A percentile compares a stretch with the other conserved stretches of the same genome.
Evolutionary conservation across 2,888 invertebrate genomes (phyloP).

Genomic region (Leucophora obtusa): DNA sequence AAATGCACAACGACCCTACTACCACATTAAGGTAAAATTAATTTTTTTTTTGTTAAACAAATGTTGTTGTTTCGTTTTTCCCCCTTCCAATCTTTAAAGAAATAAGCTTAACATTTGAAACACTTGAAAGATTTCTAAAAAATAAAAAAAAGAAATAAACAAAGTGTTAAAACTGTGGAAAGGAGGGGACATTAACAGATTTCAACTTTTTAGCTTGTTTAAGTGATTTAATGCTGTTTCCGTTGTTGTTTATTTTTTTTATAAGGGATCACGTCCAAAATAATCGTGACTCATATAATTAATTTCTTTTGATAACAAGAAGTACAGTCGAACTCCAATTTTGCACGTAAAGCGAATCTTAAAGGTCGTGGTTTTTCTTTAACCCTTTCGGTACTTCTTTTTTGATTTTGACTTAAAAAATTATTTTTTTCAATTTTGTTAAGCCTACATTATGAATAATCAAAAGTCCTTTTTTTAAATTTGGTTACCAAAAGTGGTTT

Average conservation of each 20-base stretch:
- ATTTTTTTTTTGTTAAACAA: constrained; percentile 13
- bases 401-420: no score
- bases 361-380: no score
- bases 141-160: constrained; percentile 29
- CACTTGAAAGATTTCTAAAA: constrained; percentile 51
- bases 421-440: no score
- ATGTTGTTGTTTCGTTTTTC: constrained; percentile 14
- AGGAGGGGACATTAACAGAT: constrained; percentile 33
- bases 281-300: constrained; percentile 68
- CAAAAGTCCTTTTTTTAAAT: no score
- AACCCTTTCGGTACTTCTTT: no score
- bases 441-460: no score
- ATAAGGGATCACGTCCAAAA: constrained; percentile 44
- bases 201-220: constrained; percentile 24
- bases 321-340: no score
- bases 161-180: constrained; percentile 44
- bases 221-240: constrained; percentile 43
- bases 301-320: constrained; percentile 63
- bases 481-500: no score
- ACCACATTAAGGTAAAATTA: constrained; percentile 18
- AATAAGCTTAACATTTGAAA: constrained; percentile 22
- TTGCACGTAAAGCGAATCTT: no score
- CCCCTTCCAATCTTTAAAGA: neutral
- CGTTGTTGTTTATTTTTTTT: constrained; percentile 22
- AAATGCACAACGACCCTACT: constrained; percentile 34